Conservation (phyloP, 2,888 invertebrate species). For the Liodrosophila aerea region DNA sequence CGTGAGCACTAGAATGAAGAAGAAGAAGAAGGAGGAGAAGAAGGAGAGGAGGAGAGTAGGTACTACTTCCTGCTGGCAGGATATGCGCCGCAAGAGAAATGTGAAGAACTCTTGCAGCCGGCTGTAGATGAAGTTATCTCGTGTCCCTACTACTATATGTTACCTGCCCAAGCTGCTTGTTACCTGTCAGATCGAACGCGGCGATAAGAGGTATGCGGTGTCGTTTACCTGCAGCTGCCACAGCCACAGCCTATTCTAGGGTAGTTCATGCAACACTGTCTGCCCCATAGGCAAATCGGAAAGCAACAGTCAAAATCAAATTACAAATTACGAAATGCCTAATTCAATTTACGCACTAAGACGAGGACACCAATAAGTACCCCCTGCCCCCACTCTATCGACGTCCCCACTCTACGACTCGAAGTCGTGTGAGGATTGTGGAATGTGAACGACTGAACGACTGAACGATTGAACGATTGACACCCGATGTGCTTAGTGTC, state of each 20-base stretch:
- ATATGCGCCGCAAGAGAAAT: constrained; percentile 14
- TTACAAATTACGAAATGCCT: constrained; percentile 47
- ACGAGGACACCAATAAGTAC: constrained; percentile 5
- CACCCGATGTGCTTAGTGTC: constrained; percentile 55
- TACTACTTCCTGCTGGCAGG: constrained; percentile 56
- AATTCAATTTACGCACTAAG: constrained; percentile 68
- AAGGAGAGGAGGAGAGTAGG: constrained; percentile 1
- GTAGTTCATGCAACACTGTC: background rate
- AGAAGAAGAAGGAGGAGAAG: constrained; percentile 6
- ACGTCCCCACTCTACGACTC: constrained; percentile 10
- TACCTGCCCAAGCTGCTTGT: constrained; percentile 41
- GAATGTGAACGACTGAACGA: constrained; percentile 19
- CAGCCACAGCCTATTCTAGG: background rate
- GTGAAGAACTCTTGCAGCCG: constrained; percentile 23
- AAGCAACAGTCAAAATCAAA: constrained; percentile 42
- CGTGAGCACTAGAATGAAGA: constrained; percentile 7
- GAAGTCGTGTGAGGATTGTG: constrained; percentile 1
- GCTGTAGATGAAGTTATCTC: constrained; percentile 47
- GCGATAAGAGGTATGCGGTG: constrained; percentile 58
- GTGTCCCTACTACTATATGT: background rate
- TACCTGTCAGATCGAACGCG: constrained; percentile 72
- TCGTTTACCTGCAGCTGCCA: constrained; percentile 65
- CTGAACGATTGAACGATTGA: constrained; percentile 29
- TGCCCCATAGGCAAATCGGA: background rate
- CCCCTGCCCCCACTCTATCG: too few relatives aligned